Evolutionary conservation across 2,888 invertebrate species (phyloP).

Genomic region (Clusia tigrina): DNA sequence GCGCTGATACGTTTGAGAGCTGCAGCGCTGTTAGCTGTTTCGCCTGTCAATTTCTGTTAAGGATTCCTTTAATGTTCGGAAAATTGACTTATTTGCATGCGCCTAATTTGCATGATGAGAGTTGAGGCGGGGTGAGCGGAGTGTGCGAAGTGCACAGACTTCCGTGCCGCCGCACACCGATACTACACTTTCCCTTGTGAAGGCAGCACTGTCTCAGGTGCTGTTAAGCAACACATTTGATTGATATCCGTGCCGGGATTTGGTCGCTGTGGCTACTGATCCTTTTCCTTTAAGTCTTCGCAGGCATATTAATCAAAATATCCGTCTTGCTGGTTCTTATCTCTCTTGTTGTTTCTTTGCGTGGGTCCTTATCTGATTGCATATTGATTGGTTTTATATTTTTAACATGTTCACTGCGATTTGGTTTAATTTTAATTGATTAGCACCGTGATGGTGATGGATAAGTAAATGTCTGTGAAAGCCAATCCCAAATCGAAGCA

Average conservation of each 20-base stretch:
- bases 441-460: background rate
- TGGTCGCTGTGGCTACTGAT: background rate
- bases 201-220: conserved; percentile 23
- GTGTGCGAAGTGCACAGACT: too few relatives aligned
- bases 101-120: conserved; percentile 36
- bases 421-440: conserved; percentile 1
- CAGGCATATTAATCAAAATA: conserved; percentile 6
- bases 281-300: background rate
- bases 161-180: too few relatives aligned
- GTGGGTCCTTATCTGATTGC: background rate
- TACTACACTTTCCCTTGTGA: too few relatives aligned
- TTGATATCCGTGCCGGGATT: conserved; percentile 22
- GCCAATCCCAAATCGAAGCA: too few relatives aligned
- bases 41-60: background rate
- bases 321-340: too few relatives aligned
- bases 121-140: background rate
- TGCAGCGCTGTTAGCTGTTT: conserved; percentile 35
- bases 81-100: conserved; percentile 54
- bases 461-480: too few relatives aligned
- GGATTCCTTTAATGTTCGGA: conserved; percentile 19
- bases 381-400: background rate
- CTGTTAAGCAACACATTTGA: conserved; percentile 18
- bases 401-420: background rate
- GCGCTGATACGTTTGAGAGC: conserved; percentile 45
- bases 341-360: too few relatives aligned